These are phyloP conservation scores for Pseudolaguvia tuberculata DNA, from an alignment of 2,113 vertebrate genomes.

Conservation along the genomic window DNA sequence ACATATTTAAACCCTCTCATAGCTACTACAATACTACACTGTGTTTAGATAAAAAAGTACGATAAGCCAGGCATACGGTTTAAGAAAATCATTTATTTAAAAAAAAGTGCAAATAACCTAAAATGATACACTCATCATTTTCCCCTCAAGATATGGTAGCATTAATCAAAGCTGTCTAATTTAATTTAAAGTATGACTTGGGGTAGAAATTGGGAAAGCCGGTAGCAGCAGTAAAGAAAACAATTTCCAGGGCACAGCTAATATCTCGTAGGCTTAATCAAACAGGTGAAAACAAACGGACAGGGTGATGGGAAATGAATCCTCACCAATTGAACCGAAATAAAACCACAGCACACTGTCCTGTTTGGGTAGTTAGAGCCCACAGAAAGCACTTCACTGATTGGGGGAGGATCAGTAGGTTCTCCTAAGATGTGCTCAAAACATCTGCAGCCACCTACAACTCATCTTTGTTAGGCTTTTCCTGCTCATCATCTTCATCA, in stretches of 20 bases:
- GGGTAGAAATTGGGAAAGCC: constrained; percentile 27
- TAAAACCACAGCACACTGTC: constrained; percentile 30
- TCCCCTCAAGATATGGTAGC: constrained; percentile 11
- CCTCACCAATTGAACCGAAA: constrained; percentile 25
- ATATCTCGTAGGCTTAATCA: constrained; percentile 18
- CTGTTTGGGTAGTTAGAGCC: constrained; percentile 5
- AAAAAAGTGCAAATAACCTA: constrained; percentile 55
- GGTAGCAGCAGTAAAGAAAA: constrained; percentile 42
- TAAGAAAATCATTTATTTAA: constrained; percentile 50
- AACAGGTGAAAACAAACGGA: constrained; percentile 24
- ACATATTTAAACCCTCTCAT: no score
- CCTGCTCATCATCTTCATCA: constrained; percentile 49
- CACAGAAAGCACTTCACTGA: constrained; percentile 22
- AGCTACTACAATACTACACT: no score
- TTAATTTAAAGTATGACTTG: constrained; percentile 20
- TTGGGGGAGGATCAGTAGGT: constrained; percentile 33
- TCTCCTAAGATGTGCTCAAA: constrained; percentile 6
- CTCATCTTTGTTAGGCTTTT: constrained; percentile 54
- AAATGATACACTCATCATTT: constrained; percentile 40
- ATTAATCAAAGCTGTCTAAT: constrained; percentile 32
- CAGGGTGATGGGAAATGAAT: background rate
- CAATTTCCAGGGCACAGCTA: constrained; percentile 6
- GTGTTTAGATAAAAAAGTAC: constrained; percentile 42
- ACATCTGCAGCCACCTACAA: constrained; percentile 51
- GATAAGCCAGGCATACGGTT: constrained; percentile 27